These are phyloP conservation scores for Gasteruption jaculator DNA, from an alignment of 2,888 invertebrate genomes.

Conservation along the genomic window DNA sequence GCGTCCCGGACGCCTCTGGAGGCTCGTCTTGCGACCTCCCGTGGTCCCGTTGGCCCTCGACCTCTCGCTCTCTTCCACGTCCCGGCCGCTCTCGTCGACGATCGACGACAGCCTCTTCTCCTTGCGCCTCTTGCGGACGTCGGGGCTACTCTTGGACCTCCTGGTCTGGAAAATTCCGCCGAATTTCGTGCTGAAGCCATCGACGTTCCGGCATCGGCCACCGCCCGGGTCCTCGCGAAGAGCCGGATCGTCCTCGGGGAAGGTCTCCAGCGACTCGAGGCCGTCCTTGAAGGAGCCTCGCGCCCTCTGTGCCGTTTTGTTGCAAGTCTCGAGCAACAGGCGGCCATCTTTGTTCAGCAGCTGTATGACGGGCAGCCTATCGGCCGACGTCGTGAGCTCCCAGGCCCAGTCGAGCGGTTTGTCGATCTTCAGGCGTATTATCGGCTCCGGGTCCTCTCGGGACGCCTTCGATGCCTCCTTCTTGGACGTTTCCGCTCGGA, in stretches of 20 bases:
- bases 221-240: not conserved
- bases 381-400: conserved; percentile 43
- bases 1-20: too few species aligned
- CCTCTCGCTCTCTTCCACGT: not conserved
- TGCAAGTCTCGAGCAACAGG: conserved; percentile 40
- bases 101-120: conserved; percentile 12
- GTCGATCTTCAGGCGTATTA: conserved; percentile 39
- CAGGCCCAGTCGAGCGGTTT: conserved; percentile 43
- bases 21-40: not conserved
- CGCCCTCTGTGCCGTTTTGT: conserved; percentile 41
- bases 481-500: conserved; percentile 25
- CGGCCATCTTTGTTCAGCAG: conserved; percentile 41
- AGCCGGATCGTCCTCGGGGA: conserved; percentile 15
- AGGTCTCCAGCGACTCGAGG: conserved; percentile 33
- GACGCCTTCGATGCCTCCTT: conserved; percentile 20
- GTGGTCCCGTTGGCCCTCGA: not conserved
- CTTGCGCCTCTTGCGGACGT: conserved; percentile 28
- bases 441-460: conserved; percentile 30
- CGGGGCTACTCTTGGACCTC: not conserved
- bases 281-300: conserved; percentile 41
- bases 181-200: conserved; percentile 40
- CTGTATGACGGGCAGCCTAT: conserved; percentile 40
- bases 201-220: conserved; percentile 37
- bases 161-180: too few species aligned
- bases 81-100: conserved; percentile 1